Percentiles rank a stretch among this genome's conserved stretches.
Conservation (phyloP, 2,113 vertebrate species). For the Blennius ocellaris region DNA sequence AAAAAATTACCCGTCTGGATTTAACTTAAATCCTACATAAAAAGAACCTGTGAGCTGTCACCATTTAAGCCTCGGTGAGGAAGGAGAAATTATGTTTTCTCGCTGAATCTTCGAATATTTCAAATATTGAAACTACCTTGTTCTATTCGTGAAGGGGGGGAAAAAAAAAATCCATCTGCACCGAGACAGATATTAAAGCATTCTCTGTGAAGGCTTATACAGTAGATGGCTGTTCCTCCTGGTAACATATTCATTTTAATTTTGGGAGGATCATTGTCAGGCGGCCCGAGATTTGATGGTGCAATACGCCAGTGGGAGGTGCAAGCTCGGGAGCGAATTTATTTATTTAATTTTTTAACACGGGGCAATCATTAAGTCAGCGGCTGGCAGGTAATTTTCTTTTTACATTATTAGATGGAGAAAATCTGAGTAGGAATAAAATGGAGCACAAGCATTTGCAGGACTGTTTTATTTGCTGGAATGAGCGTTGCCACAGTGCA, state of each 20-base stretch:
- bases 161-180: constrained; percentile 54
- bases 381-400: constrained; percentile 15
- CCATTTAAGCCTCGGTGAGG: constrained; percentile 64
- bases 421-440: background rate
- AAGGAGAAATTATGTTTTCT: constrained; percentile 62
- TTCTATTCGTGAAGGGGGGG: constrained; percentile 42
- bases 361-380: constrained; percentile 18
- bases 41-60: constrained; percentile 70
- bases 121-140: constrained; percentile 65
- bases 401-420: constrained; percentile 12
- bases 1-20: constrained; percentile 42
- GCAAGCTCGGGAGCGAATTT: constrained; percentile 20
- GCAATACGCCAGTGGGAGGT: constrained; percentile 20
- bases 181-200: constrained; percentile 59
- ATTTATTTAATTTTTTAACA: constrained; percentile 26
- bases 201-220: constrained; percentile 55
- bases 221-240: constrained; percentile 38
- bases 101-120: constrained; percentile 78
- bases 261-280: constrained; percentile 54
- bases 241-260: constrained; percentile 68
- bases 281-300: constrained; percentile 26
- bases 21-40: constrained; percentile 74
- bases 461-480: background rate
- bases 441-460: background rate
- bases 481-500: background rate